phyloP scores from a whole-genome alignment of 2,797 vertebrate genomes.

The Poeciliopsis paucimaculata region DNA sequence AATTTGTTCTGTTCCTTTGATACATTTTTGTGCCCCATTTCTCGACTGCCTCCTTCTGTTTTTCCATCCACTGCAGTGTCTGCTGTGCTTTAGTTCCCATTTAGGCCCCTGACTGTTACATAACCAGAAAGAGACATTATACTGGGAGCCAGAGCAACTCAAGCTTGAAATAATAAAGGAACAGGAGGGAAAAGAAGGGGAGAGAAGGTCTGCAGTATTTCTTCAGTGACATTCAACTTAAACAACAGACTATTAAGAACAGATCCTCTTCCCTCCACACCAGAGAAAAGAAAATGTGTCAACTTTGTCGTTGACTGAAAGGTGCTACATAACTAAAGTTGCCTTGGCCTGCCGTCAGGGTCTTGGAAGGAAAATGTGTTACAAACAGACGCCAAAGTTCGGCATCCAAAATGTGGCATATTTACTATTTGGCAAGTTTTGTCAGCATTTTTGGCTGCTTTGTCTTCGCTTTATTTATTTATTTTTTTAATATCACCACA shows the following conservation, averaged over 20 bases:
- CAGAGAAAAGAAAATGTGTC: not conserved
- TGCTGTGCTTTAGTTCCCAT: slow-evolving; percentile 61
- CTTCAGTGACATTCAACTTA: slow-evolving; percentile 19
- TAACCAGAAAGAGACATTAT: slow-evolving; percentile 73
- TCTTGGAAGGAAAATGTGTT: not conserved
- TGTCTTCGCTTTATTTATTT: not conserved
- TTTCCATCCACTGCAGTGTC: slow-evolving; percentile 47
- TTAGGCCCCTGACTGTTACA: slow-evolving; percentile 71
- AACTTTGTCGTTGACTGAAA: not conserved
- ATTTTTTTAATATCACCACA: not conserved
- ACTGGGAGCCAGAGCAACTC: slow-evolving; percentile 49
- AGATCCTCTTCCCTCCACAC: not conserved
- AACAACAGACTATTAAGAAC: not conserved
- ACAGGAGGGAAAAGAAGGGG: slow-evolving; percentile 6
- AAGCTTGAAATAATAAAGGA: slow-evolving; percentile 54
- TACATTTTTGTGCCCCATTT: slow-evolving; percentile 24
- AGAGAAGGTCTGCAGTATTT: slow-evolving; percentile 42
- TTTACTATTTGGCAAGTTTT: not conserved
- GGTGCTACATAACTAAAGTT: too few species aligned
- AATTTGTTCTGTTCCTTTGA: slow-evolving; percentile 7
- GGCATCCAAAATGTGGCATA: not conserved
- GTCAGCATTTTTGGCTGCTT: not conserved
- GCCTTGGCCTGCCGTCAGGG: too few species aligned
- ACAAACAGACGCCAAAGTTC: not conserved
- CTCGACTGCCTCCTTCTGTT: slow-evolving; percentile 46